These are phyloP conservation scores for Melanostoma mellinum DNA, from an alignment of 2,888 invertebrate species.

Conservation along the genomic window DNA sequence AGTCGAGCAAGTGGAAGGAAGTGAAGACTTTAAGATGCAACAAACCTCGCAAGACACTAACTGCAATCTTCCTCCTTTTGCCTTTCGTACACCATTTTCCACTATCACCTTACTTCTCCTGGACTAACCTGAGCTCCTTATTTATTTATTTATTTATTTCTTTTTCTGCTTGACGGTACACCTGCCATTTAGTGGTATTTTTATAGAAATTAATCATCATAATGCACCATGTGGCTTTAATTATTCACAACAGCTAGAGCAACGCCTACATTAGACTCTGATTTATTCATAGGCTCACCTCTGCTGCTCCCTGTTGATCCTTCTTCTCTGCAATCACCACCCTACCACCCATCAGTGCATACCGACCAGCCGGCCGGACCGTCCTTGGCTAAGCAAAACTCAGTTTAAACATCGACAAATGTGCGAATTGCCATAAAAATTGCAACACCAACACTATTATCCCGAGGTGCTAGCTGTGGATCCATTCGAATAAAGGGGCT, in stretches of 20 bases:
- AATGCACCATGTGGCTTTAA: constrained; percentile 69
- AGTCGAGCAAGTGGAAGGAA: too few species aligned
- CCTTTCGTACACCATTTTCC: too few species aligned
- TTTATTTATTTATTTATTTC: constrained; percentile 9
- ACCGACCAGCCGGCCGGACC: not conserved
- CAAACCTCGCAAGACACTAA: too few species aligned
- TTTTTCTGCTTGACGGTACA: constrained; percentile 26
- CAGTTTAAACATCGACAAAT: constrained; percentile 65
- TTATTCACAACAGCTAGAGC: constrained; percentile 63
- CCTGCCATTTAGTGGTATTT: constrained; percentile 54
- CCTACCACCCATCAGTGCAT: constrained; percentile 2
- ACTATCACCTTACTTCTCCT: not conserved
- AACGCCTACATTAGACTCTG: constrained; percentile 59
- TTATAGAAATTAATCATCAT: constrained; percentile 68
- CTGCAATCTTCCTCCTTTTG: too few species aligned
- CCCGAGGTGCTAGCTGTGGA: constrained; percentile 30
- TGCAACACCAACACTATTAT: constrained; percentile 69
- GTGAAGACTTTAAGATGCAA: too few species aligned
- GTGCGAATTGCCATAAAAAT: constrained; percentile 70
- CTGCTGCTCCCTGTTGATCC: constrained; percentile 63
- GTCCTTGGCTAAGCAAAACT: constrained; percentile 30
- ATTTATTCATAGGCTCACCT: constrained; percentile 67
- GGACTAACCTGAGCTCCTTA: constrained; percentile 1
- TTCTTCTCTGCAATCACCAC: constrained; percentile 4
- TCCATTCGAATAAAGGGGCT: constrained; percentile 8